Percentiles rank a stretch among this genome's conserved stretches.
phyloP scores from a whole-genome alignment of 2,888 invertebrate genomes.

The Habrosyne pyritoides region DNA sequence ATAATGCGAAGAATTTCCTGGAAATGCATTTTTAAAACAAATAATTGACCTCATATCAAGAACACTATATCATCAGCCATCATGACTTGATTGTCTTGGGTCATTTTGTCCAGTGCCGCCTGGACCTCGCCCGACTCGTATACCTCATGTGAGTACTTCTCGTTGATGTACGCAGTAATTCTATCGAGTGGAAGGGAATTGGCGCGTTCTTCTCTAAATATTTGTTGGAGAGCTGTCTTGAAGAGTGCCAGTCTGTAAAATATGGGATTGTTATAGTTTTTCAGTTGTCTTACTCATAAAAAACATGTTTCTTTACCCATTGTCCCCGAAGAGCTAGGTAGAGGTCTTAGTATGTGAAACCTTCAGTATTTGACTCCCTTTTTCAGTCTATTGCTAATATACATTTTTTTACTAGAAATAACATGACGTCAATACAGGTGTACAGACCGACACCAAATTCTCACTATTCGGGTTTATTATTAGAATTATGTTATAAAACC shows the following conservation, averaged over 20 bases:
- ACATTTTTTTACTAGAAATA: too few relatives aligned
- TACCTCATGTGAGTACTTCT: slow-evolving; percentile 80
- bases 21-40: slow-evolving; percentile 1
- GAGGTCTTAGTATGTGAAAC: too few relatives aligned
- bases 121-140: slow-evolving; percentile 88
- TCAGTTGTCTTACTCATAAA: too few relatives aligned
- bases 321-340: too few relatives aligned
- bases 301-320: too few relatives aligned
- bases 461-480: too few relatives aligned
- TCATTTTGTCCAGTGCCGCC: slow-evolving; percentile 92
- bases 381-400: too few relatives aligned
- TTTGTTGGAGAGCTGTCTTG: slow-evolving; percentile 87
- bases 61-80: slow-evolving; percentile 92
- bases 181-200: slow-evolving; percentile 88
- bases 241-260: slow-evolving; percentile 85
- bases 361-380: too few relatives aligned
- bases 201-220: slow-evolving; percentile 90
- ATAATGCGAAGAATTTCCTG: not conserved
- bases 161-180: slow-evolving; percentile 86
- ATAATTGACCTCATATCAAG: slow-evolving; percentile 85
- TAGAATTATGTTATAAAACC: too few relatives aligned
- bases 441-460: too few relatives aligned
- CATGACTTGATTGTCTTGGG: slow-evolving; percentile 96
- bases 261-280: not conserved
- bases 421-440: too few relatives aligned